phyloP scores from a whole-genome alignment of 2,113 vertebrate species.

The Lipotes vexillifer region DNA sequence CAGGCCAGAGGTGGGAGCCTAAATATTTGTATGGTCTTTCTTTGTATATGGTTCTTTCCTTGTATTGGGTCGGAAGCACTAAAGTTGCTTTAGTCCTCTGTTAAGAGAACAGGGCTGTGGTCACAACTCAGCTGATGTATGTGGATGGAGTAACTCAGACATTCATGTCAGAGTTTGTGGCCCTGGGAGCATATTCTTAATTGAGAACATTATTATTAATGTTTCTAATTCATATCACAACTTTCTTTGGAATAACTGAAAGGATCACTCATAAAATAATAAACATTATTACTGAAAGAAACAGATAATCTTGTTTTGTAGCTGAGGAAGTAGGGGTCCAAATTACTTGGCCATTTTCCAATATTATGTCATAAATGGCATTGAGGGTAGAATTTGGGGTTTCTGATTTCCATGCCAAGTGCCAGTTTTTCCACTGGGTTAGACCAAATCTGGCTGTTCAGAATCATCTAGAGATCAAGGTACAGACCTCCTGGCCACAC shows the following conservation, averaged over 20 bases:
- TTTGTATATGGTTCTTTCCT: neutral
- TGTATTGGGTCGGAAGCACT: neutral
- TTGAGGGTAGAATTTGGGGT: neutral
- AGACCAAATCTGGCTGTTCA: neutral
- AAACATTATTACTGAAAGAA: neutral
- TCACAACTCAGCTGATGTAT: neutral
- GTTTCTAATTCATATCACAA: neutral
- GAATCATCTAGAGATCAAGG: neutral
- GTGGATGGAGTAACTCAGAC: neutral
- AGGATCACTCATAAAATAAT: neutral
- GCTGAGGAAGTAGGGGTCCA: neutral
- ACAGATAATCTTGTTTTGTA: neutral
- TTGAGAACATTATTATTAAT: neutral
- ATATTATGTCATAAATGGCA: neutral
- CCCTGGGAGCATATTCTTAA: neutral
- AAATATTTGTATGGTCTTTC: neutral
- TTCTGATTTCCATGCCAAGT: neutral
- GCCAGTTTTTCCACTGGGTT: neutral
- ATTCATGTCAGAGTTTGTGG: neutral
- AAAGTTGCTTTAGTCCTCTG: neutral
- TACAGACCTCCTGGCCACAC: neutral
- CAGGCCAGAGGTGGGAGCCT: neutral
- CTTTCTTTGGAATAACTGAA: slow-evolving; percentile 6
- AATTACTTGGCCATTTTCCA: slow-evolving; percentile 29
- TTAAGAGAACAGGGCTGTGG: neutral